Evolutionary conservation across 2,888 invertebrate genomes (phyloP).

Genomic region (Scaptomyza flava): DNA sequence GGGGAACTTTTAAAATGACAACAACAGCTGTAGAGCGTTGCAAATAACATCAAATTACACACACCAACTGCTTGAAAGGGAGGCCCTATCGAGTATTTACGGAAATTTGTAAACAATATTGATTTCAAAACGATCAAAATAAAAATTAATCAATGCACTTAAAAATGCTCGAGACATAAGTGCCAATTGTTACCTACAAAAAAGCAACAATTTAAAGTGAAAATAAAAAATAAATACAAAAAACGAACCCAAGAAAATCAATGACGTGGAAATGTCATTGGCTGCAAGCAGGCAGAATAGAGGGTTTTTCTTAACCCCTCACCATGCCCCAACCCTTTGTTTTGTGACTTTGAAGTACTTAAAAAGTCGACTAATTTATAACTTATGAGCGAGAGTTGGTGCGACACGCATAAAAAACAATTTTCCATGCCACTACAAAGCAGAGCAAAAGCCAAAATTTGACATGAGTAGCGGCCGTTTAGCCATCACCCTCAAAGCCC

Average conservation of each 20-base stretch:
- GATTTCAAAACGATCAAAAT: conserved; percentile 78
- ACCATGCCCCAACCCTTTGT: conserved; percentile 18
- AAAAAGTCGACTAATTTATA: conserved; percentile 81
- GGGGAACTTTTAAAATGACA: conserved; percentile 48
- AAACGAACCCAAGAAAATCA: conserved; percentile 53
- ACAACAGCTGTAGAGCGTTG: conserved; percentile 53
- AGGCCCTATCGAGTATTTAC: conserved; percentile 53
- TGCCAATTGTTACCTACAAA: conserved; percentile 60
- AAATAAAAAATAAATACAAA: conserved; percentile 19
- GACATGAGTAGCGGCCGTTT: conserved; percentile 79
- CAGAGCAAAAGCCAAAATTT: conserved; percentile 82
- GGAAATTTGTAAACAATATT: conserved; percentile 79
- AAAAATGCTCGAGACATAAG: conserved; percentile 58
- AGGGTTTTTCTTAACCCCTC: conserved; percentile 19
- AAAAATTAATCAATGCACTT: conserved; percentile 81
- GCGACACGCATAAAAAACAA: conserved; percentile 80
- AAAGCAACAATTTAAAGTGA: conserved; percentile 56
- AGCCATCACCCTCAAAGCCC: conserved; percentile 59
- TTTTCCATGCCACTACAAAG: conserved; percentile 84
- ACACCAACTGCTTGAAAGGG: conserved; percentile 61
- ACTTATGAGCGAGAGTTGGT: conserved; percentile 71
- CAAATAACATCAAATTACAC: conserved; percentile 71
- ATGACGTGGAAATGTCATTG: conserved; percentile 76
- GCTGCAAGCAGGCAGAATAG: conserved; percentile 7
- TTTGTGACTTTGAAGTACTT: conserved; percentile 67